These are phyloP conservation scores for Conops quadrifasciatus DNA, from an alignment of 2,888 invertebrate genomes.

Conservation along the genomic window DNA sequence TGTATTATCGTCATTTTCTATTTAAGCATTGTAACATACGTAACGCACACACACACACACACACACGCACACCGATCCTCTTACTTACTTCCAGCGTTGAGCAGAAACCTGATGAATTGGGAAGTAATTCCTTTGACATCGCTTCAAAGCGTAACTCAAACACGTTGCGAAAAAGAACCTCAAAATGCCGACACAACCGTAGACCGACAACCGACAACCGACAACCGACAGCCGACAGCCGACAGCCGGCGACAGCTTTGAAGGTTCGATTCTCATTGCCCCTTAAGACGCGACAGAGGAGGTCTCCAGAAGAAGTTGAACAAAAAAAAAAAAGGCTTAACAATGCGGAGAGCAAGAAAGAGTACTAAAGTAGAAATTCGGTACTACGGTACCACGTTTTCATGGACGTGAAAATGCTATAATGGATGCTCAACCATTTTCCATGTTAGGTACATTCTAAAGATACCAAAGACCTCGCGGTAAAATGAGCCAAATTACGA, in stretches of 20 bases:
- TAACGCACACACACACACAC: conserved; percentile 39
- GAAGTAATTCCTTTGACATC: conserved; percentile 64
- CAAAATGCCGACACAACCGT: conserved; percentile 12
- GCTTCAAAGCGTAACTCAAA: conserved; percentile 48
- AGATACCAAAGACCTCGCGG: no score
- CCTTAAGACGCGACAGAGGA: not conserved
- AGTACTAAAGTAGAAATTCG: no score
- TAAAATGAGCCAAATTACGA: no score
- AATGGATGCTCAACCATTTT: no score
- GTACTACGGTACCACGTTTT: no score
- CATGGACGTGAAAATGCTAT: no score
- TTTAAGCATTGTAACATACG: conserved; percentile 5
- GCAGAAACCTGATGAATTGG: conserved; percentile 64
- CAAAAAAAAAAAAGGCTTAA: no score
- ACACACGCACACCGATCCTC: not conserved
- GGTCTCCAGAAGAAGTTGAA: not conserved
- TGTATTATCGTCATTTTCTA: conserved; percentile 25
- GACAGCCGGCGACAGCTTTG: conserved; percentile 29
- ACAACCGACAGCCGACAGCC: not conserved
- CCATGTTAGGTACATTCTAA: no score
- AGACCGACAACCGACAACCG: conserved; percentile 13
- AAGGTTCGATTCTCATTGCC: conserved; percentile 6
- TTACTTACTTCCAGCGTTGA: not conserved
- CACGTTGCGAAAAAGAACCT: conserved; percentile 39
- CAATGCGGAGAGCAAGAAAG: no score